Base-by-base conservation (phyloP, 1,140 invertebrate species). In the Luehdorfia chinensis region DNA sequence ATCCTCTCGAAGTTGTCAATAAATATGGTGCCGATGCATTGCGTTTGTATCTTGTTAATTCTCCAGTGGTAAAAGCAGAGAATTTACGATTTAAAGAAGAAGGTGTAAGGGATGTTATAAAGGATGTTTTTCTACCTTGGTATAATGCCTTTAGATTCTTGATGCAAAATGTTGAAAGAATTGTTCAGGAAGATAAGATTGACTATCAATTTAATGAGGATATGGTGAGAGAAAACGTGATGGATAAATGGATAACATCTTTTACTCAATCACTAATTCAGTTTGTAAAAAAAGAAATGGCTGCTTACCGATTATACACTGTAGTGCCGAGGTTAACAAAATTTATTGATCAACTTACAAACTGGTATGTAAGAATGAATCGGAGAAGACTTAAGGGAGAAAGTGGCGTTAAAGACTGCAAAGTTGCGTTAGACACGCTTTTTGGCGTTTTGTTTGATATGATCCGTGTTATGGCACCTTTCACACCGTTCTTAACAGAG, bases 321-420 rank as follows among this genome's bases (percentile, higher is more conserved):
- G 98, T 99, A 6, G 93, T 98, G 14, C 97, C 98, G 1, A 89
- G 92, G 32, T 86, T 99, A 7, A 94, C 98, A 0, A 97, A 97
- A 75, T 99, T 97, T 80, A 97, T 99, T 57, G 97, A 99, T 70
- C 95, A 98, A 73, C 89, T 99, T 1, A 99, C 97, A 2, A 99
- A 99, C 78, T 99, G 97, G 97, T 99, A 99, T 77, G 97, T 99
- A 4, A 90, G 98, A 47, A 96, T 99, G 91, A 99, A 99, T 78
- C 90, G 98, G 39, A 94, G 93, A 67, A 90, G 98, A 32, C 90
- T 99, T 25, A 98, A 96, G 87, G 97, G 96, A 55, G 96, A 99
- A 73, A 87, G 85, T 59, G 90, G 91, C 14, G 87, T 90, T 1
- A 87, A 90, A 8, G 97, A 99, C 69, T 97, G 96, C 68, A 87